These are phyloP conservation scores for Delphinus delphis DNA, from an alignment of 2,113 vertebrate species.

Conservation along the genomic window DNA sequence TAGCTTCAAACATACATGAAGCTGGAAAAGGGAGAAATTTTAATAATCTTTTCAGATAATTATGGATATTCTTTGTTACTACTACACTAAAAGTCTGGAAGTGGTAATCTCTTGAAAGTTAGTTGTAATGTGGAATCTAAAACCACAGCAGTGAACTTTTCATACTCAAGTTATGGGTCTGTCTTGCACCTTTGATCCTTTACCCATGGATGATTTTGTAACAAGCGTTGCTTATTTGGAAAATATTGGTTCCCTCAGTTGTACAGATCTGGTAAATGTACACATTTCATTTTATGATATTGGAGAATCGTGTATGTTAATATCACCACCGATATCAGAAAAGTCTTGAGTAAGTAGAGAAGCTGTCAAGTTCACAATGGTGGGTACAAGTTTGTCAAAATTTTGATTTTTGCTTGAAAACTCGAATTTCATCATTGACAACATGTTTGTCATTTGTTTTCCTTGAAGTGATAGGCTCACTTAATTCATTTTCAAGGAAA, in stretches of 20 bases:
- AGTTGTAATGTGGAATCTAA: background rate
- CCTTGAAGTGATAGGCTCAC: background rate
- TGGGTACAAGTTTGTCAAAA: background rate
- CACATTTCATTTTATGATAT: background rate
- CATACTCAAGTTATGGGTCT: background rate
- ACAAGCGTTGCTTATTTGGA: background rate
- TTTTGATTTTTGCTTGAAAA: background rate
- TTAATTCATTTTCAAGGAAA: background rate
- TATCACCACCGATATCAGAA: background rate
- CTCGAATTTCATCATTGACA: background rate
- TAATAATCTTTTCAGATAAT: background rate
- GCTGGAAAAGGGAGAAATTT: background rate
- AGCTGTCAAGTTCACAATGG: background rate
- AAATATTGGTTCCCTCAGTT: background rate
- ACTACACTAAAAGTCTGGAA: background rate
- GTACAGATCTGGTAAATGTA: background rate
- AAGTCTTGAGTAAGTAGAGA: background rate
- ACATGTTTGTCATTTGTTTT: background rate
- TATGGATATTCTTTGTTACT: background rate
- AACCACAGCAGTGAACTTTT: background rate
- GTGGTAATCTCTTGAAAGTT: background rate
- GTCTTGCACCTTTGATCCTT: background rate
- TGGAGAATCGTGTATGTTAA: background rate
- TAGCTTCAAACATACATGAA: background rate
- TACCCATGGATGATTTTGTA: background rate